Percentiles rank a stretch among this genome's conserved stretches.
phyloP scores from a whole-genome alignment of 2,888 invertebrate species.

The Ophion obscuratus region DNA sequence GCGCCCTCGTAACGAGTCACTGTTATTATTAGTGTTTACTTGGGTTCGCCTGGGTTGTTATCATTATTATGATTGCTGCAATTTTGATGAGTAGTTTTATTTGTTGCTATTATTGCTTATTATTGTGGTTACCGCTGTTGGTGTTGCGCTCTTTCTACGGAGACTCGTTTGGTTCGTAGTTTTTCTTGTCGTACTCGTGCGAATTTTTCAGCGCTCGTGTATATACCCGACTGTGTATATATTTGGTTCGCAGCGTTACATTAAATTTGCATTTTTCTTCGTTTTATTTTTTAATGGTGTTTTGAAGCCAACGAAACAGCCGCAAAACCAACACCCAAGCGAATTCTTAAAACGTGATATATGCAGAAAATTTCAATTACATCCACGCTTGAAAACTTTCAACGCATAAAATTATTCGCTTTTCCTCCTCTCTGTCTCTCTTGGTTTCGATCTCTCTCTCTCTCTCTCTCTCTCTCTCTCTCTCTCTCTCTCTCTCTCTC shows the following conservation, averaged over 20 bases:
- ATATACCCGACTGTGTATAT: background rate
- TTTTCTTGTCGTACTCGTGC: background rate
- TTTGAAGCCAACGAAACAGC: conserved; percentile 35
- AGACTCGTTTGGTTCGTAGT: background rate
- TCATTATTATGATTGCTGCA: too few species aligned
- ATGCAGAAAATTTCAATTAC: conserved; percentile 52
- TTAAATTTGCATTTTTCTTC: background rate
- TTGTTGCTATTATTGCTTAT: too few species aligned
- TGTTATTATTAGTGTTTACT: too few species aligned
- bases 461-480: background rate
- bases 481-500: background rate
- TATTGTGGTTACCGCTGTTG: too few species aligned
- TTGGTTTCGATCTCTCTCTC: background rate
- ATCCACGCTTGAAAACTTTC: conserved; percentile 34
- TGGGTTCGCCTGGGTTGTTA: too few species aligned
- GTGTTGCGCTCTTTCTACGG: too few species aligned
- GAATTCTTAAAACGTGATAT: conserved; percentile 34
- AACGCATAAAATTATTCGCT: conserved; percentile 40
- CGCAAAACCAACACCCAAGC: conserved; percentile 17
- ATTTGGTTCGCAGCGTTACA: background rate
- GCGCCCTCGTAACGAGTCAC: too few species aligned
- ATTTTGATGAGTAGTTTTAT: too few species aligned
- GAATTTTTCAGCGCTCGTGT: conserved; percentile 1
- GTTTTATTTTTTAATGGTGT: conserved; percentile 6
- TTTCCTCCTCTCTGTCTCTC: conserved; percentile 4